These are phyloP conservation scores for Lithobates pipiens DNA, from an alignment of 2,797 vertebrate species.

Conservation along the genomic window DNA sequence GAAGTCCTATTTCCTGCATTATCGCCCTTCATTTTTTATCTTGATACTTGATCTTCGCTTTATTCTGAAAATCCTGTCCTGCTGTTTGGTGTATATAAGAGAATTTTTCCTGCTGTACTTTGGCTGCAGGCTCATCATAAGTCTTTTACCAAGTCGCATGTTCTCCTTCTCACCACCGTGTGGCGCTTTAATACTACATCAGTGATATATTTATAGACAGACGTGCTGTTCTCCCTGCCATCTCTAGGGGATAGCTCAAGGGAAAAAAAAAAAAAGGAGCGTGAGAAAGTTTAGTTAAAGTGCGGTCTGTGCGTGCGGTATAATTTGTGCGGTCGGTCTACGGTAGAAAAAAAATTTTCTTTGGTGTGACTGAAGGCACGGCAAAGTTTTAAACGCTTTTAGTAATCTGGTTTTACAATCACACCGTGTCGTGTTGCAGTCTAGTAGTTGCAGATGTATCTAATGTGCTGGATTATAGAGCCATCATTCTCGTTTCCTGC, in stretches of 20 bases:
- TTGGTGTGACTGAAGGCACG: no score
- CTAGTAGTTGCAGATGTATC: background rate
- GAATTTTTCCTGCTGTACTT: no score
- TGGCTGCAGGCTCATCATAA: background rate
- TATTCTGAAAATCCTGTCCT: no score
- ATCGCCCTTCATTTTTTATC: no score
- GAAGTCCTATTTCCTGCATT: no score
- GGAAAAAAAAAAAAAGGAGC: constrained; percentile 16
- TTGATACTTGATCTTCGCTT: no score
- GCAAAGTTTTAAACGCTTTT: background rate
- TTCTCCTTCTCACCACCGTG: constrained; percentile 33
- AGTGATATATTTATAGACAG: constrained; percentile 48
- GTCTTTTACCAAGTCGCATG: background rate
- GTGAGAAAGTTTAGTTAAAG: constrained; percentile 56
- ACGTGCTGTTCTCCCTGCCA: constrained; percentile 8
- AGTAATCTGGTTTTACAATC: background rate
- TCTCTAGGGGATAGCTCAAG: constrained; percentile 13
- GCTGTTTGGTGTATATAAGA: no score
- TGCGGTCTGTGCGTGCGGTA: background rate
- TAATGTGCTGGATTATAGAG: background rate
- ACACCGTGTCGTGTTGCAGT: background rate
- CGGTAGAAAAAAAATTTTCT: background rate
- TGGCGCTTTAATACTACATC: constrained; percentile 49
- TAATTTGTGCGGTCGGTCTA: background rate
- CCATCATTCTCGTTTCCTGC: background rate